Base-by-base conservation (phyloP, 2,797 vertebrate species). In the Malacoraja senta region DNA sequence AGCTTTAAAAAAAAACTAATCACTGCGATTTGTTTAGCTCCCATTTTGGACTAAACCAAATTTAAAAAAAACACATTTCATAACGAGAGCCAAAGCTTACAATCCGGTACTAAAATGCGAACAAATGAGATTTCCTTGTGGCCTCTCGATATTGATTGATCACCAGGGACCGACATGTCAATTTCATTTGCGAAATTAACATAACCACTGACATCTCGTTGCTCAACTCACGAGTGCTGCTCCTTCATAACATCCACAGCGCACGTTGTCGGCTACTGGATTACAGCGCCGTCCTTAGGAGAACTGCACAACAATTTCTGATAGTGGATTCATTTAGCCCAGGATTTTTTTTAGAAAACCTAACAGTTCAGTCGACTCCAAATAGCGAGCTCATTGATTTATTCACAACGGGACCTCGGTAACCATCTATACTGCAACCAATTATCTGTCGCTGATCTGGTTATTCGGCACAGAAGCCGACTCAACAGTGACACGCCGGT, bases 111-210 rank as follows among this genome's bases (percentile, higher is more conserved):
- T 32, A n/a, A 3, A 6, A 1, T 74, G 38, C 24, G 29, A 76
- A 92, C 24, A 76, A 38, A 76, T 92, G 44, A 74, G 38, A 74
- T 92, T n/a, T 74, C 90, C 71, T 21, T 26, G 10, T 6, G 15
- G 12, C 19, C 68, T 44, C 44, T 29, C 71, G 44, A 74, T 74
- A 92, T 53, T 74, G 90, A 92, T 92, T 92, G 90, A 32, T 91
- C 68, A 91, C 68, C 9, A 17, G 90, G 68, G 68, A 91, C 90
- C 71, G 68, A 53, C 21, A 44, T 72, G 90, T 74, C 90, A 91
- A 71, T 91, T 72, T 71, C 90, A 74, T 24, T 74, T 24, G 90
- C 12, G 90, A 91, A 38, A 91, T 91, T 91, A 91, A 53, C 90
- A 74, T 74, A 38, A 91, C 24, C 21, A 71, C 61, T 44, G 90